Conservation (phyloP, 2,888 invertebrate species). For the Cylindroiulus punctatus region DNA sequence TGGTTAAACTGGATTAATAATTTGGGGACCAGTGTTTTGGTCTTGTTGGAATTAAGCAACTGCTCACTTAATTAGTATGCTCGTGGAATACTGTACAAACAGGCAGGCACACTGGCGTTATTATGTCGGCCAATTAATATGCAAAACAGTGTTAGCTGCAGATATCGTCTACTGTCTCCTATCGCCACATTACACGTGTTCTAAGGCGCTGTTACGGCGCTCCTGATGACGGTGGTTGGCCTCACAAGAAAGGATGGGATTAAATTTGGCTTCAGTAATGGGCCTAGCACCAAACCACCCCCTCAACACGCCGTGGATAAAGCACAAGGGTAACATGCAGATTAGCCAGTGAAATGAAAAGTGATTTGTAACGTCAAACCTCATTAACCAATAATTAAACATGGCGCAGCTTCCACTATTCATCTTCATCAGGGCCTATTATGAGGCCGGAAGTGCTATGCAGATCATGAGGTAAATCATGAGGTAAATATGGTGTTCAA, state of each 20-base stretch:
- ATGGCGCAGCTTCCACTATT: not conserved
- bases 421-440: slow-evolving; percentile 29
- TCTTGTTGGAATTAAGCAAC: not conserved
- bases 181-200: slow-evolving; percentile 26
- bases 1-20: not conserved
- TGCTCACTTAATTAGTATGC: not conserved
- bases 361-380: slow-evolving; percentile 26
- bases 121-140: slow-evolving; percentile 11
- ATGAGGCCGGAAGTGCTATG: too few relatives aligned
- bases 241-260: not conserved
- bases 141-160: not conserved
- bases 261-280: not conserved
- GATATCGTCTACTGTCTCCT: not conserved
- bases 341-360: slow-evolving; percentile 14
- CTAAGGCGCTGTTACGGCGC: not conserved
- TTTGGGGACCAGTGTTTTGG: not conserved
- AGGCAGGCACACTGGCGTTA: not conserved
- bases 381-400: slow-evolving; percentile 33
- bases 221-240: not conserved
- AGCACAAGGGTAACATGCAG: slow-evolving; percentile 15
- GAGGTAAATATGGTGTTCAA: too few relatives aligned
- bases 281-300: not conserved
- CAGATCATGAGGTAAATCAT: too few relatives aligned
- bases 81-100: not conserved
- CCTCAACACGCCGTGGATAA: not conserved